These are phyloP conservation scores for Bellardia pandia DNA, from an alignment of 2,888 invertebrate genomes.

Conservation along the genomic window DNA sequence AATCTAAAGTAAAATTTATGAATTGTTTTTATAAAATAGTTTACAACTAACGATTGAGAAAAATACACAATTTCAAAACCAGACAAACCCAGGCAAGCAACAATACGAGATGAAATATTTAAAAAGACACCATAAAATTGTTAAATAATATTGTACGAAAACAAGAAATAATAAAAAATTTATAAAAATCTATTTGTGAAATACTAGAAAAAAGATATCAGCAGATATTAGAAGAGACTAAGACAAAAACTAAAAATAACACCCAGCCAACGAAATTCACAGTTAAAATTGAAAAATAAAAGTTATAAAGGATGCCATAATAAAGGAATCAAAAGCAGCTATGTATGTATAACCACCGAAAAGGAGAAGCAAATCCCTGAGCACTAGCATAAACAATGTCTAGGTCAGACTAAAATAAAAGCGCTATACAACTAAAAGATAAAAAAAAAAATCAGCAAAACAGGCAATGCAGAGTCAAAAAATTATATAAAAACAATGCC, in stretches of 20 bases:
- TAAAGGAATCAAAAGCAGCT: neutral
- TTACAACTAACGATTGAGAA: neutral
- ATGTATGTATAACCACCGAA: neutral
- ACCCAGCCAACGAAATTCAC: constrained; percentile 54
- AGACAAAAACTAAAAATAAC: constrained; percentile 2
- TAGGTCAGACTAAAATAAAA: constrained; percentile 63
- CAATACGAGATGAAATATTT: constrained; percentile 43
- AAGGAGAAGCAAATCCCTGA: neutral
- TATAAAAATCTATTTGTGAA: constrained; percentile 60
- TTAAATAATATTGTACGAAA: too few relatives aligned
- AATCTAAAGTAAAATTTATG: too few relatives aligned
- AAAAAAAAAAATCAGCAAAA: neutral
- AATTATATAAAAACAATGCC: constrained; percentile 60
- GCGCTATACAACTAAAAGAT: neutral
- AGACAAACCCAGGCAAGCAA: constrained; percentile 8
- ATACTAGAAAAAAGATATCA: constrained; percentile 42
- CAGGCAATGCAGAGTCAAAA: neutral
- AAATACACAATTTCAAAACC: constrained; percentile 22
- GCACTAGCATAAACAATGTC: constrained; percentile 51
- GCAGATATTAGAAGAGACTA: constrained; percentile 10
- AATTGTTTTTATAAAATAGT: neutral
- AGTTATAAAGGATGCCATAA: constrained; percentile 74
- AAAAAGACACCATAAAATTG: constrained; percentile 74
- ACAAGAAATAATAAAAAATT: constrained; percentile 28
- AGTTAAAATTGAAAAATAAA: constrained; percentile 82